Evolutionary conservation across 2,113 vertebrate genomes (phyloP).

Genomic region (Hypocryptadius cinnamomeus): DNA sequence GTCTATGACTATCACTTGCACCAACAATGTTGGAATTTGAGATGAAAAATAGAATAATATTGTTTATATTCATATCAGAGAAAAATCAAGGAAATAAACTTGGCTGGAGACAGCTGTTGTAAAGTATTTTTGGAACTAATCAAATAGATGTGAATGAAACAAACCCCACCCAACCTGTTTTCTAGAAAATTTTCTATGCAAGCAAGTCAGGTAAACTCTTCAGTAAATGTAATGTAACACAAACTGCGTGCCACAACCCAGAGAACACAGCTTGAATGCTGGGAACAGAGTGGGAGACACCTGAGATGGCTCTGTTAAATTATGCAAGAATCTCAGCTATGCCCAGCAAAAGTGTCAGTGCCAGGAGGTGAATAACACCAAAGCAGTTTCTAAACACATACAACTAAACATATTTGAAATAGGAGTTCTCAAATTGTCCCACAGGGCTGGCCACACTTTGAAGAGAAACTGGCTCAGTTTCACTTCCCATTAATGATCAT

Average conservation of each 20-base stretch:
- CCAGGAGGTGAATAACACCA: constrained; percentile 40
- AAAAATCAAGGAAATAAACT: background rate
- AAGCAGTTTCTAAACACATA: background rate
- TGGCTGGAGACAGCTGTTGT: background rate
- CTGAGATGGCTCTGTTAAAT: constrained; percentile 56
- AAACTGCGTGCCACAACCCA: background rate
- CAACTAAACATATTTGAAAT: background rate
- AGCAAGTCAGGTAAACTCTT: background rate
- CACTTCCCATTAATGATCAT: background rate
- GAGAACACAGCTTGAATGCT: background rate
- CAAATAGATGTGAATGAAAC: background rate
- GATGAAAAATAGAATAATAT: background rate
- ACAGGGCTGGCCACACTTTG: background rate
- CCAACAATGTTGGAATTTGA: background rate
- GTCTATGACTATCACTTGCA: background rate
- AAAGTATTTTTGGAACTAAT: background rate
- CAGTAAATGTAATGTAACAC: background rate
- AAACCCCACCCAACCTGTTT: background rate
- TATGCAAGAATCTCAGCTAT: constrained; percentile 63
- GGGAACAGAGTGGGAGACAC: constrained; percentile 28
- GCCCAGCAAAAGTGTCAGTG: background rate
- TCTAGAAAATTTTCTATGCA: constrained; percentile 20
- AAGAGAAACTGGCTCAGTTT: background rate
- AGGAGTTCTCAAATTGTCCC: background rate
- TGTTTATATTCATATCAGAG: background rate